Percentiles rank a stretch among this genome's conserved stretches.
phyloP scores from a whole-genome alignment of 2,797 vertebrate genomes.

The Cossypha heuglini region DNA sequence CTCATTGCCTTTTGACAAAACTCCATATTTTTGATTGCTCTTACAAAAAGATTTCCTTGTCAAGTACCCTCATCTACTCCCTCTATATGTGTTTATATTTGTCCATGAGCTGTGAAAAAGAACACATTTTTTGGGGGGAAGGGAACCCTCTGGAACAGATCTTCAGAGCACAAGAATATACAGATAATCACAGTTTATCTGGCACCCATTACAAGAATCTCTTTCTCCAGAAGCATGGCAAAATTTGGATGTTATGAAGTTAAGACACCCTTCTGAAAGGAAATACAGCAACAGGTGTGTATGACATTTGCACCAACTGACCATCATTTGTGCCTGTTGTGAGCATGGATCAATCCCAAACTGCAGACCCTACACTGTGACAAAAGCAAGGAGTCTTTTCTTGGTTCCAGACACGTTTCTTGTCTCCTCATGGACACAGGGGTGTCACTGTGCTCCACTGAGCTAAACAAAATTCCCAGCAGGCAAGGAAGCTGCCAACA shows the following conservation, averaged over 20 bases:
- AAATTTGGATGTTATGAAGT: background rate
- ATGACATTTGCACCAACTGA: background rate
- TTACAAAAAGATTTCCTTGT: background rate
- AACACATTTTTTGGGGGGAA: background rate
- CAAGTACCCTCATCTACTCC: fast-evolving
- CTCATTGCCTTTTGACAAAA: background rate
- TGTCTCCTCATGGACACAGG: background rate
- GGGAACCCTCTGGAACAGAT: background rate
- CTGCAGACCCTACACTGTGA: background rate
- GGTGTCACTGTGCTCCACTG: background rate
- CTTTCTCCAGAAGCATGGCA: background rate
- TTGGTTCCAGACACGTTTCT: background rate
- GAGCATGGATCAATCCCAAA: background rate
- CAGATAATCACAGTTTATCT: background rate
- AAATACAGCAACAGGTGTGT: background rate
- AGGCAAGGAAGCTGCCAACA: background rate
- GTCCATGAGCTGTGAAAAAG: background rate
- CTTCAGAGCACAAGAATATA: conserved; percentile 1
- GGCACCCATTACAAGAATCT: background rate
- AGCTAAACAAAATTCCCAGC: background rate
- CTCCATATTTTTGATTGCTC: background rate
- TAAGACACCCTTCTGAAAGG: background rate
- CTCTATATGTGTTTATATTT: fast-evolving
- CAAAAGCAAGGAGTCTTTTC: background rate
- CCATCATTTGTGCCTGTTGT: background rate